A percentile compares a stretch with the other conserved stretches of the same genome.
Conservation (phyloP, 2,113 vertebrate genomes). For the Noctilio leporinus region DNA sequence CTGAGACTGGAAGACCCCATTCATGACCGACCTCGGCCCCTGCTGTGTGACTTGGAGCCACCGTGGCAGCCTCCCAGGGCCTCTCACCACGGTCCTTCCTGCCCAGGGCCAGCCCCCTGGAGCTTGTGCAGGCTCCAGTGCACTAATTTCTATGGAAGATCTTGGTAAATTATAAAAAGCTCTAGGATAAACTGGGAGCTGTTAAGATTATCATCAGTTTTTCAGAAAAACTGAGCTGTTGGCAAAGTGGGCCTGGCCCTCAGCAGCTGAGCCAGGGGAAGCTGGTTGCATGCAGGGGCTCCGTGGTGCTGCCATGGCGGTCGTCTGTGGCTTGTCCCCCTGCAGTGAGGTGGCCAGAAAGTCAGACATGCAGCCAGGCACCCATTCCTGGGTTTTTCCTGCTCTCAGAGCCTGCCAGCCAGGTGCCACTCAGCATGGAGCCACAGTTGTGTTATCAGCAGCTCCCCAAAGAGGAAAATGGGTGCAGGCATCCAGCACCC, state of each 20-base stretch:
- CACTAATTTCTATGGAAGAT: background rate
- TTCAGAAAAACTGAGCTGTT: background rate
- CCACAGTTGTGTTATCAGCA: accelerated
- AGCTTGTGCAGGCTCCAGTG: background rate
- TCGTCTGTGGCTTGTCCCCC: background rate
- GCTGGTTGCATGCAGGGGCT: background rate
- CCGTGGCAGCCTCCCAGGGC: background rate
- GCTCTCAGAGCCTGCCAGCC: background rate
- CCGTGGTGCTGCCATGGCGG: accelerated
- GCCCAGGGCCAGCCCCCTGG: background rate
- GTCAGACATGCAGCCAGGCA: background rate
- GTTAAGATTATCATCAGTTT: background rate
- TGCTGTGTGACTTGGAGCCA: background rate
- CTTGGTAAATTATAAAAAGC: constrained; percentile 28
- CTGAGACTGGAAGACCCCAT: background rate
- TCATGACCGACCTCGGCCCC: accelerated
- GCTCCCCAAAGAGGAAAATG: background rate
- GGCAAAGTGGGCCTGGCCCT: background rate
- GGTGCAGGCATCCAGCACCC: background rate
- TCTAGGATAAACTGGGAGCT: constrained; percentile 25
- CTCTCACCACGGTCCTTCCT: background rate
- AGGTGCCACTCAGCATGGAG: background rate
- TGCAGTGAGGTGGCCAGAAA: background rate
- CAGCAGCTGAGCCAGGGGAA: background rate
- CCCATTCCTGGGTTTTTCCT: background rate